Evolutionary conservation across 2,113 vertebrate species (phyloP), one percentile per base, ranked within the genome.

Genomic region (Cephalopholis sonnerati): DNA sequence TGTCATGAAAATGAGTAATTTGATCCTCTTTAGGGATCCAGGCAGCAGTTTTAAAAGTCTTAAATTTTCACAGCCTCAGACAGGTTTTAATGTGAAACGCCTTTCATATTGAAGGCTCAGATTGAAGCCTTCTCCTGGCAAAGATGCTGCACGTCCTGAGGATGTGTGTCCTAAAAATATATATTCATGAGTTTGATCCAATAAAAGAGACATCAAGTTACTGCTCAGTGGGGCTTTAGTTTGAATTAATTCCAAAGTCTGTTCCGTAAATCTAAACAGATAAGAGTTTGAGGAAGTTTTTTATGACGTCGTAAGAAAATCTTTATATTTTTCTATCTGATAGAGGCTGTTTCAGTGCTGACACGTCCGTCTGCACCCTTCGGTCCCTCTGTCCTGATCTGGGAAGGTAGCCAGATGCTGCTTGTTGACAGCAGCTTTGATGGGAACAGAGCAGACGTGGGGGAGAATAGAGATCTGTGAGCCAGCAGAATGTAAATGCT

Each of bases 341-440:
- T 24, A 5, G 48, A 32, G 12, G 41, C 36, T 41, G 36, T 41
- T 50, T 61, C 58, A 2, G 59, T 46, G 71, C 72, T 76, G 69
- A 83, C 73, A 73, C 17, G 44, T 65, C 50, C 12, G 27, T 67
- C 44, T 15, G 41, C 55, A 57, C 48, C 57, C 63, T 11, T 55
- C 72, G 20, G 70, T 87, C 74, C 63, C 72, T 80, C 44, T 67
- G 61, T 85, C 81, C 85, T 84, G 74, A 67, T 82, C 68, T 55
- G 73, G 83, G 75, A 73, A 59, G 32, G 61, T 32, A 50, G 79
- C 83, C 85, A 90, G 77, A 70, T 54, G 67, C 58, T 65, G 68
- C 79, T 57, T 84, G 83, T 82, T 86, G 85, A 85, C 85, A 87
- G 81, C 73, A 78, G 79, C 69, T 83, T 77, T 83, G 74, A 85